A percentile compares a stretch with the other conserved stretches of the same genome.
Evolutionary conservation across 2,888 invertebrate species (phyloP).

Genomic region (Acanthosepion lycidas): DNA sequence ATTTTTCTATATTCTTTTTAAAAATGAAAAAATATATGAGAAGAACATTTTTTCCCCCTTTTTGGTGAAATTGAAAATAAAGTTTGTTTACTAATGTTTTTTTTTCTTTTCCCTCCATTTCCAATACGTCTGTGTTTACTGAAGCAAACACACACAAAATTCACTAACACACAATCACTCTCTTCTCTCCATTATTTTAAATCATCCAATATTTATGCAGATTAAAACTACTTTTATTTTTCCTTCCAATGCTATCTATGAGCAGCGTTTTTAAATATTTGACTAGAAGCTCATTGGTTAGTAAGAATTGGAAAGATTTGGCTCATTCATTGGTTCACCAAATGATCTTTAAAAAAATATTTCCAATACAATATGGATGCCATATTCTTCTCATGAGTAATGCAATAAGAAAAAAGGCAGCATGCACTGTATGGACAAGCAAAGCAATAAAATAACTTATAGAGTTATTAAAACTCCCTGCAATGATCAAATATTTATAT

Average conservation of each 20-base stretch:
- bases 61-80: not conserved
- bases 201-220: not conserved
- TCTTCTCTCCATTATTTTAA: not conserved
- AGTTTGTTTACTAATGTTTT: not conserved
- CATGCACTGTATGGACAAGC: not conserved
- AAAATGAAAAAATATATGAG: not conserved
- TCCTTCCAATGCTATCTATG: not conserved
- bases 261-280: constrained; percentile 33
- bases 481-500: not conserved
- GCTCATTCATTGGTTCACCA: not conserved
- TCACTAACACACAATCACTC: no score
- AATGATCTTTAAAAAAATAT: not conserved
- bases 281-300: not conserved
- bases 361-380: not conserved
- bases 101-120: not conserved
- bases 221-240: not conserved
- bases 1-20: not conserved
- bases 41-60: not conserved
- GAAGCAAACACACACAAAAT: no score
- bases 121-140: not conserved
- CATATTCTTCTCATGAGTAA: not conserved
- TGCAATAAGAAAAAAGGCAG: not conserved
- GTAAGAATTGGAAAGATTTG: not conserved
- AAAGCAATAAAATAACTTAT: not conserved
- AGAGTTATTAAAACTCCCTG: not conserved